Evolutionary conservation across 2,797 vertebrate genomes (phyloP), one percentile per base, ranked within the genome.

Genomic region (Alauda arvensis): DNA sequence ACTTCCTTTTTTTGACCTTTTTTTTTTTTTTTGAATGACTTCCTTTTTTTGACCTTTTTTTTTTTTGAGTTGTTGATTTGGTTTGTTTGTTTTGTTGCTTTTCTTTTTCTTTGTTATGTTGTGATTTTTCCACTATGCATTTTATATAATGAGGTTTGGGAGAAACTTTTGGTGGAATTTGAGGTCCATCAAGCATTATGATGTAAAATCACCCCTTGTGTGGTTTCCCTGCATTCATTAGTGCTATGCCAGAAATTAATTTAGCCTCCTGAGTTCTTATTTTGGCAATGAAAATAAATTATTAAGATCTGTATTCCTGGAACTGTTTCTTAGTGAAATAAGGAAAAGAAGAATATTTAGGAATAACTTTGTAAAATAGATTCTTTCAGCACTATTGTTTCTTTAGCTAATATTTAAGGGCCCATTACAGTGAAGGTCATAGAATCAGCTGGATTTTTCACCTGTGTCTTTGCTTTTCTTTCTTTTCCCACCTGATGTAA

Each of bases 211-310:
- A 71, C 5, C 12, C 24, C 66, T 91, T 4, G 0, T 59, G 72
- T 80, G 60, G 62, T 77, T 93, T 88, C 17, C 19, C 9, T 89
- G 48, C 25, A 46, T 80, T 77, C 40, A 59, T 75, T 87, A 86
- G 8, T 33, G 29, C 6, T 84, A 7, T 62, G 40, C 76, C 76
- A 93, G 45, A 79, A 42, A 71, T 84, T 89, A 84, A 88, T 89
- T 71, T 89, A 66, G 12, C 37, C 65, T 71, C 51, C 20, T 62
- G 68, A 62, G 77, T 77, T 88, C 23, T 63, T 65, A 59, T 45
- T 91, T 91, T 94, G 86, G 83, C 72, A 92, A 71, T 16, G n/a
- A 84, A 91, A 92, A 71, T 23, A 91, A 84, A 61, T 78, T 83
- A 56, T 89, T 84, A 80, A 86, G 24, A 62, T 75, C 52, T 59